Percentiles rank a stretch among this genome's conserved stretches.
Conservation (phyloP, 2,113 vertebrate species). For the Otocyon megalotis region DNA sequence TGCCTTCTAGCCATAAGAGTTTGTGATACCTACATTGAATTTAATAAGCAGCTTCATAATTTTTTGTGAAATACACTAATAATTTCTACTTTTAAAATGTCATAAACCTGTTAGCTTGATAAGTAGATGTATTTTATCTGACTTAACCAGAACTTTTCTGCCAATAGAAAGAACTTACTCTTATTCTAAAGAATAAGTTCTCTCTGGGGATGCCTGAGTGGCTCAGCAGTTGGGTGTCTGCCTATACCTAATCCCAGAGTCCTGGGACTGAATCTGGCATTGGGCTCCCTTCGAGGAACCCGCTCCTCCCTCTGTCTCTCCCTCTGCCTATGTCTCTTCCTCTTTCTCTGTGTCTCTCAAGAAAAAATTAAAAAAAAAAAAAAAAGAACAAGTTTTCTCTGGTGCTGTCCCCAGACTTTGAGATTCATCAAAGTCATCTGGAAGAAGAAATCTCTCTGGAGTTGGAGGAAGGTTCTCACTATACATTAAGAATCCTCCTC, state of each 20-base stretch:
- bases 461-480: neutral
- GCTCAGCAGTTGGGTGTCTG: no score
- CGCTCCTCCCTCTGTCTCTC: no score
- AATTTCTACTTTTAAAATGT: conserved; percentile 18
- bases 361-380: no score
- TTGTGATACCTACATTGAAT: neutral
- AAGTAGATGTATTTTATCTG: neutral
- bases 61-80: conserved; percentile 34
- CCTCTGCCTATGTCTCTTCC: no score
- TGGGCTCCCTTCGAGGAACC: no score
- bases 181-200: neutral
- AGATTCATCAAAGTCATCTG: neutral
- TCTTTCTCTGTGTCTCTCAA: no score
- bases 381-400: neutral
- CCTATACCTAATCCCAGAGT: no score
- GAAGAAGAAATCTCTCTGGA: neutral
- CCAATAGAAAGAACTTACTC: conserved; percentile 2
- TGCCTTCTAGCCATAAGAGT: neutral
- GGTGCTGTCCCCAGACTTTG: neutral
- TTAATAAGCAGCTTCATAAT: neutral
- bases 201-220: no score
- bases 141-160: neutral
- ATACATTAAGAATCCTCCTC: neutral
- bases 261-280: no score
- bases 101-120: conserved; percentile 24